Percentiles rank a stretch among this genome's conserved stretches.
phyloP scores from a whole-genome alignment of 2,113 vertebrate genomes.

The Mastomys natalensis region DNA sequence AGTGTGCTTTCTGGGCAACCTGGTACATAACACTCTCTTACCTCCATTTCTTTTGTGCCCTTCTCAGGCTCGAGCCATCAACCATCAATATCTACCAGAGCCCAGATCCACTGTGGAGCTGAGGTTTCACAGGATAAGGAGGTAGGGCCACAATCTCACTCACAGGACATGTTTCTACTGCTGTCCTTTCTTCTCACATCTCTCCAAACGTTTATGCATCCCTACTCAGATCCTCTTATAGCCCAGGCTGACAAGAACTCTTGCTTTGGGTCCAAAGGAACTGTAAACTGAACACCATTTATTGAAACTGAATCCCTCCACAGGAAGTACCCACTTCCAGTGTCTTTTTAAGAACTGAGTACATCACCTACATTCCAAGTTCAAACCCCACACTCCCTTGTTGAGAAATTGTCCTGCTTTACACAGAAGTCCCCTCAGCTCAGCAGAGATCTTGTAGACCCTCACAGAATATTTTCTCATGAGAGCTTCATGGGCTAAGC shows the following conservation, averaged over 20 bases:
- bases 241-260: constrained; percentile 53
- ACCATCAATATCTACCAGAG: not conserved
- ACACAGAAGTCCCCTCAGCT: constrained; percentile 26
- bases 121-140: constrained; percentile 24
- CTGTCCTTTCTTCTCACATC: not conserved
- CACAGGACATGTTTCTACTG: not conserved
- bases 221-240: constrained; percentile 34
- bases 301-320: constrained; percentile 60
- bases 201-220: constrained; percentile 27
- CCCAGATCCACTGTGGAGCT: not conserved
- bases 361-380: constrained; percentile 8
- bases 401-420: not conserved
- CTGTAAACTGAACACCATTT: constrained; percentile 62
- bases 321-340: constrained; percentile 62
- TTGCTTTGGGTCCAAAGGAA: constrained; percentile 54
- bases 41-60: not conserved
- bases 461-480: constrained; percentile 10
- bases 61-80: not conserved
- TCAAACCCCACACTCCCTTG: constrained; percentile 51
- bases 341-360: constrained; percentile 58
- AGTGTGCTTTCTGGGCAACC: not conserved
- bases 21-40: not conserved
- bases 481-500: not conserved
- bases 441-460: not conserved
- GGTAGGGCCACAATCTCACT: not conserved